phyloP scores from a whole-genome alignment of 2,888 invertebrate genomes.

The Thecophora atra region DNA sequence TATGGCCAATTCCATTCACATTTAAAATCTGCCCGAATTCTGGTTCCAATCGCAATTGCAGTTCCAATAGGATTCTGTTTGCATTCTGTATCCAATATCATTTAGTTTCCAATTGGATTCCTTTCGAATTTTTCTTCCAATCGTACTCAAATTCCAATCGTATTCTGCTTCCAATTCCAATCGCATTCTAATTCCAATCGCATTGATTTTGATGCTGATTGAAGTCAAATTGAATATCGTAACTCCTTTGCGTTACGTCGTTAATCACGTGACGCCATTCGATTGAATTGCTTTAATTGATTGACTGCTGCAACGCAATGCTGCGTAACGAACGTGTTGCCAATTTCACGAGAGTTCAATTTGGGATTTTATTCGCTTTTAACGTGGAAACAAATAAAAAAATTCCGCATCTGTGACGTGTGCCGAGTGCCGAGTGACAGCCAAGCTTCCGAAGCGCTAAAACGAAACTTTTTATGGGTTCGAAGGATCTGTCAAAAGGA shows the following conservation, averaged over 20 bases:
- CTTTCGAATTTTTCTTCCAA: too few relatives aligned
- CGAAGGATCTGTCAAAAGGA: slow-evolving; percentile 1
- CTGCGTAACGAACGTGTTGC: slow-evolving; percentile 14
- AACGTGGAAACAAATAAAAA: slow-evolving; percentile 34
- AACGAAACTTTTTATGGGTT: neutral
- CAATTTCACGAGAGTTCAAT: slow-evolving; percentile 38
- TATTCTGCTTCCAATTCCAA: neutral
- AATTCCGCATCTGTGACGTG: slow-evolving; percentile 17
- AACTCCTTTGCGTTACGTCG: neutral
- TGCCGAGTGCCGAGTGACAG: neutral
- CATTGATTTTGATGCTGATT: neutral
- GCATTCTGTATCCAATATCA: too few relatives aligned
- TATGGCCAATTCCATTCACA: too few relatives aligned
- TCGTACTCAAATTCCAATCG: too few relatives aligned
- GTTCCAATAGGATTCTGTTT: too few relatives aligned
- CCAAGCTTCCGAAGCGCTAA: too few relatives aligned
- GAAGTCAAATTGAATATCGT: slow-evolving; percentile 5
- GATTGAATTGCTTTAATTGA: slow-evolving; percentile 28
- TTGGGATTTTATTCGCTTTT: slow-evolving; percentile 43
- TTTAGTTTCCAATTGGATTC: too few relatives aligned
- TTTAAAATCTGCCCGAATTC: too few relatives aligned
- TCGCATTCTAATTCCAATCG: neutral
- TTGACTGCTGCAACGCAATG: slow-evolving; percentile 21
- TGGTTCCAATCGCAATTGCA: too few relatives aligned
- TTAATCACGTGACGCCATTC: slow-evolving; percentile 24